Base-by-base conservation (phyloP, 2,888 invertebrate genomes). In the Cancer borealis region DNA sequence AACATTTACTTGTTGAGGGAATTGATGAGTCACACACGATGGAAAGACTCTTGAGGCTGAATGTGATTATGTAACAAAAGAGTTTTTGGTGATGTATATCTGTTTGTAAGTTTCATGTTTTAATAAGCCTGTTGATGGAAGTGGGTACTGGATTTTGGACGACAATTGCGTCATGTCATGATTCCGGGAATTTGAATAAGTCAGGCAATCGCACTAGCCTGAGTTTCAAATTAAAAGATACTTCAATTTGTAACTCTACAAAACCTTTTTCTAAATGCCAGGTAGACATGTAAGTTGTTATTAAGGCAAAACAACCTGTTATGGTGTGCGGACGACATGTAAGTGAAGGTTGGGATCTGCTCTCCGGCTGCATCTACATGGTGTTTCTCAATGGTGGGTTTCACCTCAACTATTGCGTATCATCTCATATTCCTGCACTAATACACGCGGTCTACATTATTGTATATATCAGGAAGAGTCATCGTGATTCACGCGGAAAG, bases 401-500 rank as follows among this genome's bases (percentile, higher is more conserved):
- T n/a, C n/a, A 60, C 17, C 60, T n/a, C 3, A 73, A 73, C 8
- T 73, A 26, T 73, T 73, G 73, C 73, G 73, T n/a, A 26, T 73
- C 26, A 26, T 39, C 39, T 84, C 39, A 12, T 39, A 30, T 84
- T 84, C 2, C 39, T 84, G 84, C 14, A 17, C 6, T 39, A 39
- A 84, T 30, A 3, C 84, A 39, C 84, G 30, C 84, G 14, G 84
- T 30, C 84, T 14, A 39, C 84, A 84, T 2, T 84, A 30, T 84
- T 84, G n/a, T 39, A 39, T 84, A 84, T 39, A 84, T 39, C 84
- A 84, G 14, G 39, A 30, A 10, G 39, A 84, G 39, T 39, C 84
- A 84, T 84, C 39, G 14, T 84, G 84, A 84, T 84, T 84, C 84
- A 84, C 84, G 84, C 39, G 30, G 30, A 39, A 84, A 84, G 39